Evolutionary conservation across 2,113 vertebrate genomes (phyloP).

Genomic region (Equus przewalskii): DNA sequence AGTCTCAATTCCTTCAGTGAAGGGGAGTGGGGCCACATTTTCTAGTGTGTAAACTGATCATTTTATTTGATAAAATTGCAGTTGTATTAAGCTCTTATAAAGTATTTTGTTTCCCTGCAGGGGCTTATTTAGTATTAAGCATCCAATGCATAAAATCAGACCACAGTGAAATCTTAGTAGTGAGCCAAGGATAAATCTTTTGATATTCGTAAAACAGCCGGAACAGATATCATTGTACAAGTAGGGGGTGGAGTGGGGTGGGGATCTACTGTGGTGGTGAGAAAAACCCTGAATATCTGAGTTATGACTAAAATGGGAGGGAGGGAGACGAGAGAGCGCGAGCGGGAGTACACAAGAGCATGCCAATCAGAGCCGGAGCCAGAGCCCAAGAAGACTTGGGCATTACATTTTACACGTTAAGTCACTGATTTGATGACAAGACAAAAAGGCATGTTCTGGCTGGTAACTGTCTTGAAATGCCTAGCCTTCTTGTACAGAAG

Average conservation of each 20-base stretch:
- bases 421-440: conserved; percentile 4
- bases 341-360: background rate
- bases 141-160: background rate
- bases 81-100: background rate
- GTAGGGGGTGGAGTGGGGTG: background rate
- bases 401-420: conserved; percentile 8
- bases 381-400: background rate
- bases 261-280: background rate
- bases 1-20: conserved; percentile 6
- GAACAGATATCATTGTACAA: background rate
- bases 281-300: background rate
- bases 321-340: fast-evolving
- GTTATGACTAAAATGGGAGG: conserved; percentile 17
- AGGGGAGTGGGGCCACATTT: background rate
- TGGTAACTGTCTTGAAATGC: background rate
- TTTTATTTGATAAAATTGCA: conserved; percentile 4
- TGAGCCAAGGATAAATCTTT: background rate
- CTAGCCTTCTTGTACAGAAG: background rate
- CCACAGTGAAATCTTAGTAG: background rate
- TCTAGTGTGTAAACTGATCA: background rate
- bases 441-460: conserved; percentile 4
- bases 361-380: background rate
- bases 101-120: background rate
- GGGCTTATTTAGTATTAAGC: background rate
- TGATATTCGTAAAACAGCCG: background rate